Conservation (phyloP, 2,888 invertebrate species). For the Dryomyza anilis region DNA sequence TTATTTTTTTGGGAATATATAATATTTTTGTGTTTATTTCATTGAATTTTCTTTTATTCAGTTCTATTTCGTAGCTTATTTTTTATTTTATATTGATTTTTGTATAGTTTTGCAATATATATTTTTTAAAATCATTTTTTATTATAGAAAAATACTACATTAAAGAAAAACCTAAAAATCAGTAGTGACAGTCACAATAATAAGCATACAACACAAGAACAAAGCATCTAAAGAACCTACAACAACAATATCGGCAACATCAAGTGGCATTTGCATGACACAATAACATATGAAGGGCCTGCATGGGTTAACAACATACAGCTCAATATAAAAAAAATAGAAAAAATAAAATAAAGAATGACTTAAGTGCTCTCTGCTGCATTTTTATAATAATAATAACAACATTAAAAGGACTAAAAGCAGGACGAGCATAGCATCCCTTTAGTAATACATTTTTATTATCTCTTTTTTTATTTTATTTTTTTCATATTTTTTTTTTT, state of each 20-base stretch:
- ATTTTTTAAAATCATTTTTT: too few relatives aligned
- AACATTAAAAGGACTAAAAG: slow-evolving; percentile 26
- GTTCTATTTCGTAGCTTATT: background rate
- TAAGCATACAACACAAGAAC: background rate
- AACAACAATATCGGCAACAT: slow-evolving; percentile 8
- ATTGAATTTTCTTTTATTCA: background rate
- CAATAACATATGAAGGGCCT: slow-evolving; percentile 29
- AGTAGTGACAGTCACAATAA: slow-evolving; percentile 5
- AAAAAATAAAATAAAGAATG: slow-evolving; percentile 51
- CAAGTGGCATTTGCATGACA: slow-evolving; percentile 23
- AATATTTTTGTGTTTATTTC: background rate
- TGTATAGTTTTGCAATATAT: too few relatives aligned
- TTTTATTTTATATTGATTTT: too few relatives aligned
- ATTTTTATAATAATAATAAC: slow-evolving; percentile 34
- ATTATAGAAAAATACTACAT: too few relatives aligned
- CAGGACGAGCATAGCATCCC: background rate
- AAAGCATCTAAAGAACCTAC: background rate
- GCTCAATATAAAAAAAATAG: slow-evolving; percentile 10
- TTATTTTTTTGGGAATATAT: slow-evolving; percentile 10
- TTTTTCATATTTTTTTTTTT: background rate
- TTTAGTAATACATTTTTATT: too few relatives aligned
- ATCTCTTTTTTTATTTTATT: background rate
- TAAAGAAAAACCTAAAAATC: background rate
- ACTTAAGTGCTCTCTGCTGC: slow-evolving; percentile 52
- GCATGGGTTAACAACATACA: too few relatives aligned